Conservation (phyloP, 2,888 invertebrate genomes). For the Campoletis raptor region DNA sequence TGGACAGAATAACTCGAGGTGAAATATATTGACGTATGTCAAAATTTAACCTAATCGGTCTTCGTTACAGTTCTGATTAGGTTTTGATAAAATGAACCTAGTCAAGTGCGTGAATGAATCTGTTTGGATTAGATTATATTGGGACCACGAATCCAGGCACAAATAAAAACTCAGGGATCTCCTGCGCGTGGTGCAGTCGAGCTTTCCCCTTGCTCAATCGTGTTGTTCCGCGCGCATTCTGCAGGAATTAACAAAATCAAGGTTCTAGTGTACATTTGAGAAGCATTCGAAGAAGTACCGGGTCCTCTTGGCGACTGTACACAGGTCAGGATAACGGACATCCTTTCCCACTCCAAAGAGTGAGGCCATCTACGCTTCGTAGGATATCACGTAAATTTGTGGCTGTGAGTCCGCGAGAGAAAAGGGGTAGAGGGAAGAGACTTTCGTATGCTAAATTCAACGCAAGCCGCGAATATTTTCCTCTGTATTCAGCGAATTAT, state of each 20-base stretch:
- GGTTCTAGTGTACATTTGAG: neutral
- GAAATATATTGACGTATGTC: no score
- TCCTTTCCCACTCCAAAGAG: conserved; percentile 29
- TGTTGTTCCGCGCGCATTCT: neutral
- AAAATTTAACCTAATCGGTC: no score
- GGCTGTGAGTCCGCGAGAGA: neutral
- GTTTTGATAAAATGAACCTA: no score
- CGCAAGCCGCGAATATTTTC: conserved; percentile 57
- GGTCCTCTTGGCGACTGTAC: conserved; percentile 28
- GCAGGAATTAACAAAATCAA: neutral
- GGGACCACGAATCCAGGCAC: neutral
- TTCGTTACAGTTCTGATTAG: no score
- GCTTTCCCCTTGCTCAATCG: neutral
- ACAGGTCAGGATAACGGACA: conserved; percentile 4
- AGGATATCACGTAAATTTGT: conserved; percentile 59
- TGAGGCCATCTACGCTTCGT: conserved; percentile 51
- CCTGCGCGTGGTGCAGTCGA: neutral
- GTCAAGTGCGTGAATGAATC: no score
- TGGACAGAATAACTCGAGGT: no score
- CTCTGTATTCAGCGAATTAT: conserved; percentile 60
- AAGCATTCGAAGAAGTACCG: conserved; percentile 29
- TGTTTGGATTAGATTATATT: no score
- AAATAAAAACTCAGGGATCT: neutral
- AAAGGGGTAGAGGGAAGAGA: conserved; percentile 17
- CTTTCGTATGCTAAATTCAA: conserved; percentile 58